A percentile compares a stretch with the other conserved stretches of the same genome.
phyloP scores from a whole-genome alignment of 2,888 invertebrate genomes.

The Meganola albula region DNA sequence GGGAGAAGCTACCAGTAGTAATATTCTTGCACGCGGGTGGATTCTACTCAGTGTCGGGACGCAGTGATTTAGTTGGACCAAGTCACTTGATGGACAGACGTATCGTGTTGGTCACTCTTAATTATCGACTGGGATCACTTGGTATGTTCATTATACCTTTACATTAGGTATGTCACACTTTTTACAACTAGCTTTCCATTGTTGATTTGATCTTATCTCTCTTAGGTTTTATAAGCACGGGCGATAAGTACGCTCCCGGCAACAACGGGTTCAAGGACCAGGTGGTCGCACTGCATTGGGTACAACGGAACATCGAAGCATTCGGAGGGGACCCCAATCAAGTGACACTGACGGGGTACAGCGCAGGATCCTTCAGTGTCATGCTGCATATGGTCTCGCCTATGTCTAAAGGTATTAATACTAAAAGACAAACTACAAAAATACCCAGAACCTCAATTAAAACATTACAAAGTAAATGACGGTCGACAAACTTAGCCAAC shows the following conservation, averaged over 20 bases:
- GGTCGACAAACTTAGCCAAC: too few species aligned
- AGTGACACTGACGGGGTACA: conserved; percentile 79
- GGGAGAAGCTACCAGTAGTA: conserved; percentile 73
- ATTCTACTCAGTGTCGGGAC: conserved; percentile 79
- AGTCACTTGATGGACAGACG: conserved; percentile 80
- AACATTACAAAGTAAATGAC: too few species aligned
- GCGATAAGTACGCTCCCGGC: conserved; percentile 80
- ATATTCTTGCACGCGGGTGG: conserved; percentile 83
- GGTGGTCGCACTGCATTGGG: conserved; percentile 73
- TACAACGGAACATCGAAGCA: conserved; percentile 78
- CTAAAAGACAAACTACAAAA: too few species aligned
- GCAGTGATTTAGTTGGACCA: conserved; percentile 76
- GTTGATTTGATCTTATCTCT: too few species aligned
- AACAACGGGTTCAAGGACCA: conserved; percentile 84
- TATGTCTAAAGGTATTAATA: conserved; percentile 24
- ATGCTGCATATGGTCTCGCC: conserved; percentile 24
- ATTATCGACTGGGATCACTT: conserved; percentile 78
- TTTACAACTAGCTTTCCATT: too few species aligned
- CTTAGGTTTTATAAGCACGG: conserved; percentile 76
- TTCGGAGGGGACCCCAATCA: conserved; percentile 82
- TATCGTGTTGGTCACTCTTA: conserved; percentile 80
- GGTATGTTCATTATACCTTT: conserved; percentile 2
- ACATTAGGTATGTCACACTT: too few species aligned
- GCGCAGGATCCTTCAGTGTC: conserved; percentile 54
- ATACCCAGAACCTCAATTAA: too few species aligned